A percentile compares a stretch with the other conserved stretches of the same genome.
phyloP scores from a whole-genome alignment of 2,797 vertebrate genomes.

The Huso huso region DNA sequence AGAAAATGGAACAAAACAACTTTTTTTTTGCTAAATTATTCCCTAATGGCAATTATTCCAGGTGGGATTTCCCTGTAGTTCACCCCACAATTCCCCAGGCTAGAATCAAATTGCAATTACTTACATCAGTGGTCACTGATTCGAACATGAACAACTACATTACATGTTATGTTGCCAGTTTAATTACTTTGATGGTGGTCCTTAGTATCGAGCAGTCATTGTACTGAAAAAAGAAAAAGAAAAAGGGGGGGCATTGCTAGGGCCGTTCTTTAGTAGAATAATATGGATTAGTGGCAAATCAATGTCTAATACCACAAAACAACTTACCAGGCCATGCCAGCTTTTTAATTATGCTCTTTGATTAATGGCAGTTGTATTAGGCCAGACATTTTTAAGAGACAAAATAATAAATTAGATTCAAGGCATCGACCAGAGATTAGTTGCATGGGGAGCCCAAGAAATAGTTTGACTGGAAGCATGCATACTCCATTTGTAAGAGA shows the following conservation, averaged over 20 bases:
- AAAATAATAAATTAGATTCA: conserved; percentile 41
- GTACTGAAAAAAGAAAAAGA: conserved; percentile 17
- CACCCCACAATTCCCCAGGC: too few species aligned
- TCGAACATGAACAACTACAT: too few species aligned
- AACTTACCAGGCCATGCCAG: conserved; percentile 2
- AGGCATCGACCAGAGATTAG: conserved; percentile 44
- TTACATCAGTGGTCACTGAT: too few species aligned
- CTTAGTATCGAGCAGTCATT: conserved; percentile 29
- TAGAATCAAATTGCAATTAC: too few species aligned
- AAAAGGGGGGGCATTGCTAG: conserved; percentile 8
- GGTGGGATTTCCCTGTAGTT: too few species aligned
- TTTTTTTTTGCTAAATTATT: too few species aligned
- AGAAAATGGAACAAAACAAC: too few species aligned
- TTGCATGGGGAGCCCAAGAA: conserved; percentile 37
- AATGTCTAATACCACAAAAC: conserved; percentile 10
- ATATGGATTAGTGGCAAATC: conserved; percentile 51
- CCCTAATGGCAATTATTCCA: too few species aligned
- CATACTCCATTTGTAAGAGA: conserved; percentile 22
- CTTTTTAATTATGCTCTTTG: conserved; percentile 46
- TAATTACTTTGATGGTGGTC: conserved; percentile 42
- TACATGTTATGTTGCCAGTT: too few species aligned
- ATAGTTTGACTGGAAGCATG: conserved; percentile 32
- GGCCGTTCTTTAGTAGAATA: conserved; percentile 41
- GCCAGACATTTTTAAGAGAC: conserved; percentile 36
- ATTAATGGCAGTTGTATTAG: conserved; percentile 46